Evolutionary conservation across 2,797 vertebrate genomes (phyloP), one percentile per base, ranked within the genome.

Genomic region (Catharus ustulatus): DNA sequence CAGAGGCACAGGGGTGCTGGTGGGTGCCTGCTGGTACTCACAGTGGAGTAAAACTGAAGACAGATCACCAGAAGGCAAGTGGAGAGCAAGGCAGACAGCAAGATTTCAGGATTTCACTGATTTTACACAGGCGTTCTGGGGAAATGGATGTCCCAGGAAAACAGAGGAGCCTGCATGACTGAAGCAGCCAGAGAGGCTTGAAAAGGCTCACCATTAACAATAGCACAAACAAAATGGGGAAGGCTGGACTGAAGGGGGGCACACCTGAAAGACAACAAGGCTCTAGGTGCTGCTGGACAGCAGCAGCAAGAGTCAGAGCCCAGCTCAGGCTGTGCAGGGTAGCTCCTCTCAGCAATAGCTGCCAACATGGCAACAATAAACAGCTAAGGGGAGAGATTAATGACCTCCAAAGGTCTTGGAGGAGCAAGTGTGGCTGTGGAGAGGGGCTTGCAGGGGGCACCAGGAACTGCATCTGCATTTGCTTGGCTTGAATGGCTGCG

Each of bases 311-410:
- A 91, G 38, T 8, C 62, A 84, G 66, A 59, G 40, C 40, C 16
- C 6, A 3, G 77, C 55, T 78, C 34, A 61, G 84, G 61, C 63
- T 64, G 3, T 21, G 51, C 54, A 58, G 77, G 68, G 17, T 34
- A 82, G 45, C 83, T 73, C 40, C 0, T 4, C 0, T 0, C 49
- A 29, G 92, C 72, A 83, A 94, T 79, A 93, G 93, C 92, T 95
- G 96, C 88, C 92, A 95, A 74, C 78, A 71, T 32, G 46, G 85
- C 1, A 3, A 76, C 77, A 96, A 89, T 79, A 89, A 97, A 95
- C 88, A 95, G 77, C 83, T 67, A 84, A 74, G 42, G 76, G 80
- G 30, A 49, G 80, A 95, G 92, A 90, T 96, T 94, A 85, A 95
- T 0, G 38, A 72, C 64, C 86, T 94, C 82, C 64, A 64, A n/a